Evolutionary conservation across 2,113 vertebrate genomes (phyloP), one percentile per base, ranked within the genome.

Genomic region (Cheirogaleus medius): DNA sequence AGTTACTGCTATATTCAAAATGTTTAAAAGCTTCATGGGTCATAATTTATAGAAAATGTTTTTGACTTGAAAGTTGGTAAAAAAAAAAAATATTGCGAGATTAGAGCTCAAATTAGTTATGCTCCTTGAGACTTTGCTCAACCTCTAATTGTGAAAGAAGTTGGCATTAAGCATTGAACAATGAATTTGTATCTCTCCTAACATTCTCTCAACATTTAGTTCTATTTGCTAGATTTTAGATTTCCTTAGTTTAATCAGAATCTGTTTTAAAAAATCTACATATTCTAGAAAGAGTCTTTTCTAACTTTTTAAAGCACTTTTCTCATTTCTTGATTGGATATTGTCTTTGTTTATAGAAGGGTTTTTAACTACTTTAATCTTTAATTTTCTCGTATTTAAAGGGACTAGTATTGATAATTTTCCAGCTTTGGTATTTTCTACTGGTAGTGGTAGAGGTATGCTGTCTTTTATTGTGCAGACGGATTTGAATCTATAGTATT

Each of bases 401-500:
- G 37, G n/a, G 44, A 32, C 2, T 90, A 44, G 27, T 77, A 52
- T 56, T 78, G n/a, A 66, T 93, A 74, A 66, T 63, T 91, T 94
- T 74, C 20, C 0, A 66, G 56, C n/a, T 97, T 92, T 82, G 17
- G 87, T 78, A 58, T 47, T 82, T 85, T 77, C 64, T 95, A 54
- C 47, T 54, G 37, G 52, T 88, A 96, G 37, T 73, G n/a, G 23
- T 60, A 82, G 54, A 29, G 5, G 8, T 54, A 78, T 32, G 6
- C 47, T 89, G 27, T 71, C 39, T 85, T 89, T 94, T 44, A 73
- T 83, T 92, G 39, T 76, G 4, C 44, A 87, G 81, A 82, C 9
- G 81, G 56, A 42, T 93, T 94, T 95, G 12, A 97, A 60, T 76
- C n/a, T 90, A 1, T 94, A 80, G 25, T 92, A 20, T 87, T 91